Evolutionary conservation across 2,113 vertebrate species (phyloP).

Genomic region (Cranoglanis bouderius): DNA sequence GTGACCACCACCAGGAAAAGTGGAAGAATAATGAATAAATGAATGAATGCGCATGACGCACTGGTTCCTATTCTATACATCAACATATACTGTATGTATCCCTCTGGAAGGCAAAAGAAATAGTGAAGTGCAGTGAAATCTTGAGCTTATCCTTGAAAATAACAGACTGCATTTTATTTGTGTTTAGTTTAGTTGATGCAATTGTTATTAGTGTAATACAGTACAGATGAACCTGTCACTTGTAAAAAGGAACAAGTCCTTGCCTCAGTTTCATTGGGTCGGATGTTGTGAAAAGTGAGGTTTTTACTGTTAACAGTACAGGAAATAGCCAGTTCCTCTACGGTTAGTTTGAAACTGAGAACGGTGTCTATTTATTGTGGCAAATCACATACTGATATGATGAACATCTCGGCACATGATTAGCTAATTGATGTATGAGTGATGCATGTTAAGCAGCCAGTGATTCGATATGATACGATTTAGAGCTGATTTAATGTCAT

Average conservation of each 20-base stretch:
- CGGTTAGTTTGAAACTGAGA: neutral
- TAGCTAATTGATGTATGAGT: neutral
- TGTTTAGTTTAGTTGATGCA: neutral
- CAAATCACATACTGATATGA: neutral
- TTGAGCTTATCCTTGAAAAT: neutral
- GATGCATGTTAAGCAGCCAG: neutral
- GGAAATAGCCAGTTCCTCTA: neutral
- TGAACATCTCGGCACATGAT: neutral
- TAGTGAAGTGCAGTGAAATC: neutral
- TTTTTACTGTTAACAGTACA: neutral
- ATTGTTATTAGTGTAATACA: neutral
- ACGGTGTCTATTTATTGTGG: neutral
- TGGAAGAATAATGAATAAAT: neutral
- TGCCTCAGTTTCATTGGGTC: neutral
- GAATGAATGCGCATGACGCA: neutral
- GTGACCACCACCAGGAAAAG: neutral
- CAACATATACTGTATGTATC: neutral
- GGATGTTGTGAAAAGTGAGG: neutral
- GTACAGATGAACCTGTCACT: neutral
- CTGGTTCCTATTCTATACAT: neutral
- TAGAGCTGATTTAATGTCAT: neutral
- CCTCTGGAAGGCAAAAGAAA: neutral
- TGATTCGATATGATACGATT: neutral
- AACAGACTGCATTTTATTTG: neutral
- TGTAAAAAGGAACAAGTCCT: neutral